Conservation (phyloP, 2,888 invertebrate species). For the Dynastes grantii region DNA sequence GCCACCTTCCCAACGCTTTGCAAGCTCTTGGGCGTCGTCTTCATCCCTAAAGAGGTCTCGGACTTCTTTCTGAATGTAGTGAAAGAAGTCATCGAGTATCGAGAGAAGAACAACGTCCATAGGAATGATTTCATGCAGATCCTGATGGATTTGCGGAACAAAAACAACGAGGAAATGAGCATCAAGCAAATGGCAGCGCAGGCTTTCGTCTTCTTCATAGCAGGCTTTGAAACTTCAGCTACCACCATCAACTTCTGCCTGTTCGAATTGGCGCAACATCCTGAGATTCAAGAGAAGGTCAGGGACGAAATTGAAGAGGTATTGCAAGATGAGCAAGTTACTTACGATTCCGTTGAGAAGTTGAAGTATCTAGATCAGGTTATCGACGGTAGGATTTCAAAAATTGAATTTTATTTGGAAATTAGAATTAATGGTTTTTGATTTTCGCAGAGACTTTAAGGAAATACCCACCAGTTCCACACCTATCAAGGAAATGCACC, state of each 20-base stretch:
- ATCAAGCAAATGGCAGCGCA: slow-evolving; percentile 65
- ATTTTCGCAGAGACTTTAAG: slow-evolving; percentile 64
- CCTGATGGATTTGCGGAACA: slow-evolving; percentile 61
- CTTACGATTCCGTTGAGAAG: slow-evolving; percentile 69
- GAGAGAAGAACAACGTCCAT: slow-evolving; percentile 58
- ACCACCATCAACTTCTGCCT: slow-evolving; percentile 67
- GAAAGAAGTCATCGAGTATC: slow-evolving; percentile 58
- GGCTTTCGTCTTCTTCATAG: slow-evolving; percentile 70
- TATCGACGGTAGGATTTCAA: slow-evolving; percentile 63
- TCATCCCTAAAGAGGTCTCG: slow-evolving; percentile 57
- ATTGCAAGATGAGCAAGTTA: slow-evolving; percentile 63
- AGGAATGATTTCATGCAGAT: slow-evolving; percentile 68
- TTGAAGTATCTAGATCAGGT: slow-evolving; percentile 71
- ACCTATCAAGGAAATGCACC: slow-evolving; percentile 59
- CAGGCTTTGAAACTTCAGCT: slow-evolving; percentile 72
- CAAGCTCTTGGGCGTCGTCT: slow-evolving; percentile 54
- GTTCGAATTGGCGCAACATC: slow-evolving; percentile 68
- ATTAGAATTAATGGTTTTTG: not conserved
- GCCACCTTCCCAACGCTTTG: slow-evolving; percentile 65
- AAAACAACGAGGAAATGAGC: slow-evolving; percentile 51
- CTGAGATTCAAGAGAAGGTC: slow-evolving; percentile 69
- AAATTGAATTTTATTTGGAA: not conserved
- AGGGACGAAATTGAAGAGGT: slow-evolving; percentile 66
- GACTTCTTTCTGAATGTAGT: slow-evolving; percentile 61
- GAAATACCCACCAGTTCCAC: slow-evolving; percentile 64